phyloP scores from a whole-genome alignment of 2,888 invertebrate species.

The Hemistola chrysoprasaria region DNA sequence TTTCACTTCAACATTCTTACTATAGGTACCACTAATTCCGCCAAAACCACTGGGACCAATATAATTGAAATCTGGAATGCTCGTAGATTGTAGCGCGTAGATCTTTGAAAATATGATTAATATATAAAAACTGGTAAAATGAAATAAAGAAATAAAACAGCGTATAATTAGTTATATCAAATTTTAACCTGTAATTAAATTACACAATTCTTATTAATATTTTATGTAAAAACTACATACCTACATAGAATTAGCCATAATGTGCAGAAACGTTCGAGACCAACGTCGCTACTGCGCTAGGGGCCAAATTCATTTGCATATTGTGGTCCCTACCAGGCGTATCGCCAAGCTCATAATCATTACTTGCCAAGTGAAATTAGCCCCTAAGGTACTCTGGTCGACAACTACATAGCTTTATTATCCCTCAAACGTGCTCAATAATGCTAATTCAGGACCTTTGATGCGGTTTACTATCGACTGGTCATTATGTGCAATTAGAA shows the following conservation, averaged over 20 bases:
- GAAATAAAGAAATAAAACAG: no score
- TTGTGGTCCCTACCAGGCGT: slow-evolving; percentile 60
- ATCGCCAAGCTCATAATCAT: slow-evolving; percentile 69
- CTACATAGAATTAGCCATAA: slow-evolving; percentile 19
- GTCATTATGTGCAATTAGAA: slow-evolving; percentile 34
- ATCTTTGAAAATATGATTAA: no score
- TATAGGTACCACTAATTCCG: no score
- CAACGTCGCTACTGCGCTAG: slow-evolving; percentile 50
- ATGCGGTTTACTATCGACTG: slow-evolving; percentile 62
- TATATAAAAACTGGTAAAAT: no score
- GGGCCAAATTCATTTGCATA: slow-evolving; percentile 79
- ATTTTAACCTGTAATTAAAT: no score
- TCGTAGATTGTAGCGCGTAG: no score
- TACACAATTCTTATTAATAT: background rate
- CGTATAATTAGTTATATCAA: no score
- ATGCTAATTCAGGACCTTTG: slow-evolving; percentile 76
- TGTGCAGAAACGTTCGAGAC: slow-evolving; percentile 24
- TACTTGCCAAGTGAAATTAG: slow-evolving; percentile 73
- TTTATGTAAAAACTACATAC: slow-evolving; percentile 17
- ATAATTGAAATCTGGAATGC: no score
- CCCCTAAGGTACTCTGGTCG: slow-evolving; percentile 75
- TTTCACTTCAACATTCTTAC: no score
- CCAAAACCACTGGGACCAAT: no score
- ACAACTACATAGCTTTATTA: slow-evolving; percentile 72
- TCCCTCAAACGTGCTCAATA: slow-evolving; percentile 70